phyloP scores from a whole-genome alignment of 2,888 invertebrate species.

The Perizoma flavofasciatum region DNA sequence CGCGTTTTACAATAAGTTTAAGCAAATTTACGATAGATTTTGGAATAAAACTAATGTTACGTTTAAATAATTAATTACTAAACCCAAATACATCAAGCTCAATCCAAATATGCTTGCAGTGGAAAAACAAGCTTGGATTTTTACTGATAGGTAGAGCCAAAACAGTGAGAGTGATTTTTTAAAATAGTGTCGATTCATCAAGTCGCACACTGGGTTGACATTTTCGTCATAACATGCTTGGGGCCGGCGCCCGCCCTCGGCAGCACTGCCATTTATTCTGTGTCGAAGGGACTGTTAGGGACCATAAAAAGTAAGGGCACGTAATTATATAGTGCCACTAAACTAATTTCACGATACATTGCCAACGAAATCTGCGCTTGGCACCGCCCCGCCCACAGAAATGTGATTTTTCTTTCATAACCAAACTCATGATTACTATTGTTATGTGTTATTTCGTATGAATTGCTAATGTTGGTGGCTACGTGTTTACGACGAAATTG shows the following conservation, averaged over 20 bases:
- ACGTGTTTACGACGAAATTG: constrained; percentile 59
- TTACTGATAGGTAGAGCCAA: constrained; percentile 45
- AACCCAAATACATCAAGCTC: too few relatives aligned
- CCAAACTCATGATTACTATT: constrained; percentile 77
- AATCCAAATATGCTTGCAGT: not conserved
- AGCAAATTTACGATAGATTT: too few relatives aligned
- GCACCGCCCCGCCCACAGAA: constrained; percentile 75
- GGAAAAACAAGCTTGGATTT: constrained; percentile 17
- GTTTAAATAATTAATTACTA: too few relatives aligned
- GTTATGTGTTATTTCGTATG: constrained; percentile 78
- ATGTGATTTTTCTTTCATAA: constrained; percentile 77
- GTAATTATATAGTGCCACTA: constrained; percentile 84
- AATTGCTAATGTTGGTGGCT: constrained; percentile 70
- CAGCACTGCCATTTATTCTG: constrained; percentile 22
- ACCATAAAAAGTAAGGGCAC: constrained; percentile 78
- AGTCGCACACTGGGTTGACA: constrained; percentile 79
- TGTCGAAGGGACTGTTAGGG: constrained; percentile 48
- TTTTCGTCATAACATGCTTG: constrained; percentile 78
- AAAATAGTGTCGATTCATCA: constrained; percentile 83
- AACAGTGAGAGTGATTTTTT: constrained; percentile 57
- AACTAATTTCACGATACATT: constrained; percentile 85
- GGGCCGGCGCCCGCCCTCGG: constrained; percentile 57
- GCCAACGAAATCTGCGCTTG: constrained; percentile 82
- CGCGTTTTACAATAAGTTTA: too few relatives aligned
- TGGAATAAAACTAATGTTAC: too few relatives aligned